Base-by-base conservation (phyloP, 2,113 vertebrate species). In the Picathartes gymnocephalus region DNA sequence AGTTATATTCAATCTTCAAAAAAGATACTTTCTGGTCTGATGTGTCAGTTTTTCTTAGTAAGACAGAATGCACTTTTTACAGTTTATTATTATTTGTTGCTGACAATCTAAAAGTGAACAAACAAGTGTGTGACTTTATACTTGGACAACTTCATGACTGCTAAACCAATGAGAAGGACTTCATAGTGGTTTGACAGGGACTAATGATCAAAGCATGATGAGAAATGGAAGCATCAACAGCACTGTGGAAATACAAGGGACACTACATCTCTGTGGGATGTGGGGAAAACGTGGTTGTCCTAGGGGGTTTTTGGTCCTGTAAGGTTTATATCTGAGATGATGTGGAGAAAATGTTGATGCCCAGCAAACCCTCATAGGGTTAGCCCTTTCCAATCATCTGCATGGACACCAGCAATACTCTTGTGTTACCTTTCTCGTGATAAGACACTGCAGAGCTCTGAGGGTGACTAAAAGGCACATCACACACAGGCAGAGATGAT, bases 181-280 rank as follows among this genome's bases (percentile, higher is more conserved):
- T 76, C 17, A 18, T 77, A 20, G 28, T n/a, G 7, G 3, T n/a
- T 65, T 74, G 15, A 31, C 5, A 30, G 9, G 23, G 14, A 50
- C 20, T 57, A 54, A 39, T 33, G 10, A 40, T 57, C 15, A 68
- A 57, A 81, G 9, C 2, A 2, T 10, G 4, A 54, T 27, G 18
- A 68, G 18, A 66, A 76, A 44, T 30, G 14, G 28, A 90, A 90
- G 19, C 8, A 35, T 33, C 11, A 11, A 35, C 30, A 40, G 5
- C 18, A 62, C 6, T 33, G 13, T 48, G 31, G 7, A 71, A 66
- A 25, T 37, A 42, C 6, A 47, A 5, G 6, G 13, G 4, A 60
- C 8, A n/a, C 5, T 23, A 35, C 3, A 28, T 3, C 15, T 53
- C 33, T 60, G 7, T 37, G 24, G 10, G 1, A 1, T 73, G 4